phyloP scores from a whole-genome alignment of 2,888 invertebrate species.

The Mesorhabditis sp. region DNA sequence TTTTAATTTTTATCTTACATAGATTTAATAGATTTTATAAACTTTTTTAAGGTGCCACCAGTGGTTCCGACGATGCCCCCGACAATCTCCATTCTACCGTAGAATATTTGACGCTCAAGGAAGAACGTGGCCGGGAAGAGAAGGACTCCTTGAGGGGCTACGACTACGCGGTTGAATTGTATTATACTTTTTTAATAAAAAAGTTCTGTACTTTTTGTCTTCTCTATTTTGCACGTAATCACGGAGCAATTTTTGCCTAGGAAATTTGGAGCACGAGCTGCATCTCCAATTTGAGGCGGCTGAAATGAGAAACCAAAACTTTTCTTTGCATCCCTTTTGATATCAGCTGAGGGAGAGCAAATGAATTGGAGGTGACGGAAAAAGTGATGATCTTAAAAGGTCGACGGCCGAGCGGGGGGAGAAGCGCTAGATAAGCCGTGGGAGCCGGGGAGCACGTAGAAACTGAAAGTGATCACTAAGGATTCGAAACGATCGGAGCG shows the following conservation, averaged over 20 bases:
- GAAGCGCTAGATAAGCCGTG: background rate
- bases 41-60: background rate
- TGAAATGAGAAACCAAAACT: background rate
- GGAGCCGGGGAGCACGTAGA: background rate
- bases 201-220: background rate
- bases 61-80: slow-evolving; percentile 5
- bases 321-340: too few species aligned
- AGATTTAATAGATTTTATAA: background rate
- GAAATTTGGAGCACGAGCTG: background rate
- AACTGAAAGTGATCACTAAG: background rate
- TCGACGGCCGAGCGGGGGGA: background rate
- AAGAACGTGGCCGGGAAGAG: slow-evolving; percentile 3
- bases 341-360: background rate
- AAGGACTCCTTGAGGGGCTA: slow-evolving; percentile 4
- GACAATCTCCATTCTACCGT: slow-evolving; percentile 3
- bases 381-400: background rate
- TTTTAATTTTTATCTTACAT: background rate
- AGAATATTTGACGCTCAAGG: background rate
- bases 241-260: too few species aligned
- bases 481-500: too few species aligned
- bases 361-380: background rate
- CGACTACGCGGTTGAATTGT: background rate
- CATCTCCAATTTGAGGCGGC: background rate
- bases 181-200: background rate
- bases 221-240: too few species aligned